These are phyloP conservation scores for Isotomurus palustris DNA, from an alignment of 2,888 invertebrate genomes.

Conservation along the genomic window DNA sequence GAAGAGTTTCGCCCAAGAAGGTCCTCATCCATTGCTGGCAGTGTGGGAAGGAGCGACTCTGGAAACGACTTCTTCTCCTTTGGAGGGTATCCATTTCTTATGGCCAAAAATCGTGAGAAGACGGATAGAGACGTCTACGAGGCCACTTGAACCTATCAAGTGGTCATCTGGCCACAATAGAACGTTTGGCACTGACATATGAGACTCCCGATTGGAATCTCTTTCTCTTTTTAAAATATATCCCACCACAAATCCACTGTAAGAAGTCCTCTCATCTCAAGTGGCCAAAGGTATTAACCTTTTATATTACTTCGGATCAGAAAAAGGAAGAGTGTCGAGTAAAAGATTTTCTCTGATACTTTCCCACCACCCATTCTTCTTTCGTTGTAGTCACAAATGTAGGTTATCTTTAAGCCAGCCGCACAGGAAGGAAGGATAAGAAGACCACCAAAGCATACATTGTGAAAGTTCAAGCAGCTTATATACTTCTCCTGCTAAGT, in stretches of 20 bases:
- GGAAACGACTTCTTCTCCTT: too few species aligned
- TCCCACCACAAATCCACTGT: constrained; percentile 8
- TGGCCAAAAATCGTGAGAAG: background rate
- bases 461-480: too few species aligned
- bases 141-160: constrained; percentile 45
- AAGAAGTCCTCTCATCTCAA: constrained; percentile 4
- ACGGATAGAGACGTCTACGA: constrained; percentile 15
- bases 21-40: too few species aligned
- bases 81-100: constrained; percentile 6
- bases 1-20: too few species aligned
- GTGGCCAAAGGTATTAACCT: constrained; percentile 5
- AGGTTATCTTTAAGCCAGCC: constrained; percentile 5
- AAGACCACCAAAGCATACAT: background rate
- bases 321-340: background rate
- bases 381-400: background rate
- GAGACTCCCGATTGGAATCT: constrained; percentile 37
- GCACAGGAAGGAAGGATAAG: background rate
- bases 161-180: constrained; percentile 45
- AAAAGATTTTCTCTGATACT: background rate
- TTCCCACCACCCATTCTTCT: background rate
- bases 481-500: too few species aligned
- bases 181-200: constrained; percentile 46
- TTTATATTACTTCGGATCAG: constrained; percentile 1
- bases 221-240: constrained; percentile 10
- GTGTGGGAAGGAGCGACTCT: too few species aligned